These are phyloP conservation scores for Eurytoma californica DNA, from an alignment of 2,888 invertebrate genomes.

Conservation along the genomic window DNA sequence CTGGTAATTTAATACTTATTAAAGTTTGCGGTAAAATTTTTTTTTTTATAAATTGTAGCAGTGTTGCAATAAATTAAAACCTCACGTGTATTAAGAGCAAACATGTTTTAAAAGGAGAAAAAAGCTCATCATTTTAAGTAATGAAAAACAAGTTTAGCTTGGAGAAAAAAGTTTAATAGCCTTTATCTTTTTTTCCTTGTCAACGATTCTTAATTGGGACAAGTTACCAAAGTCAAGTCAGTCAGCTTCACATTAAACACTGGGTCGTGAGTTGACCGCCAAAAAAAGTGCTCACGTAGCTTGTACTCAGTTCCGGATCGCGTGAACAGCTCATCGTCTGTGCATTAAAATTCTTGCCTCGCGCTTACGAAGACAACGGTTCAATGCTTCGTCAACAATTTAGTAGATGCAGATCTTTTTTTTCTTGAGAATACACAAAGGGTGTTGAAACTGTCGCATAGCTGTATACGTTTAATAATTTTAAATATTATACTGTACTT, in stretches of 20 bases:
- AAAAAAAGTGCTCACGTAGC: slow-evolving; percentile 32
- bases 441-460: not conserved
- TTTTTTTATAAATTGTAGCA: too few relatives aligned
- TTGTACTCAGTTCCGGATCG: not conserved
- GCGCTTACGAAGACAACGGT: not conserved
- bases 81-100: too few relatives aligned
- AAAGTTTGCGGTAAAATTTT: too few relatives aligned
- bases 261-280: slow-evolving; percentile 26
- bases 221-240: not conserved
- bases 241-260: slow-evolving; percentile 19
- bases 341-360: slow-evolving; percentile 20
- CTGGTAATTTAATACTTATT: too few relatives aligned
- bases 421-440: not conserved
- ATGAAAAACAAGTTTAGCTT: too few relatives aligned
- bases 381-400: not conserved
- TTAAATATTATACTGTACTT: too few relatives aligned
- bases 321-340: not conserved
- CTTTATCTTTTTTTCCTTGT: not conserved
- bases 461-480: too few relatives aligned
- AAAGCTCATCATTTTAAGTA: not conserved
- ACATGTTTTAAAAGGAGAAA: not conserved
- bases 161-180: too few relatives aligned
- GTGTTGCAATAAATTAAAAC: not conserved
- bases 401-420: not conserved
- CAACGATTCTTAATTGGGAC: not conserved